phyloP scores from a whole-genome alignment of 1,140 invertebrate genomes.

The Pseudomyrmex sp. region DNA sequence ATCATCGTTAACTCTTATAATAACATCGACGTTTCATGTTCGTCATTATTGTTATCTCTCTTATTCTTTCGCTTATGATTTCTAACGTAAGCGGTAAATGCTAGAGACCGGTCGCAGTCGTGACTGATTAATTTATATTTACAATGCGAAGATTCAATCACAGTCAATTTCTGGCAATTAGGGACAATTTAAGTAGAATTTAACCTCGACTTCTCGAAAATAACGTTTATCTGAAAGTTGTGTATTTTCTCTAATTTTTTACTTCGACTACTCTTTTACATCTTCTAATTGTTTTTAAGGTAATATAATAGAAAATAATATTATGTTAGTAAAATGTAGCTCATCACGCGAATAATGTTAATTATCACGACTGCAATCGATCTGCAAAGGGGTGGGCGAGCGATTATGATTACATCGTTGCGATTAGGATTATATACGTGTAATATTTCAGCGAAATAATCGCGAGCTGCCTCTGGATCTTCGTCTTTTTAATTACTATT shows the following conservation, averaged over 20 bases:
- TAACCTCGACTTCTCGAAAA: neutral
- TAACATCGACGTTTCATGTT: constrained; percentile 20
- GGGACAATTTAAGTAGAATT: neutral
- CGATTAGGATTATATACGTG: constrained; percentile 34
- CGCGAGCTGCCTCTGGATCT: constrained; percentile 1
- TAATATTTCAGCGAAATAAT: constrained; percentile 25
- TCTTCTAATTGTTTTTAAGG: no score
- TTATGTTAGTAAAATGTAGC: neutral
- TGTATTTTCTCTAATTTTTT: no score
- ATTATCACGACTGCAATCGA: constrained; percentile 6
- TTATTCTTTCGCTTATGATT: constrained; percentile 39
- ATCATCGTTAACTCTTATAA: constrained; percentile 23
- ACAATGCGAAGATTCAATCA: constrained; percentile 3
- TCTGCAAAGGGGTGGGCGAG: neutral
- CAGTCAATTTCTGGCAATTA: neutral
- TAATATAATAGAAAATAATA: neutral
- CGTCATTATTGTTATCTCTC: constrained; percentile 54
- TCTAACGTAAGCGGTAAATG: constrained; percentile 27
- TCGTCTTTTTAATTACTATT: constrained; percentile 20
- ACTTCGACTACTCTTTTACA: neutral
- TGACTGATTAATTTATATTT: neutral
- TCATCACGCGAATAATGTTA: neutral
- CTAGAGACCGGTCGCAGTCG: constrained; percentile 26
- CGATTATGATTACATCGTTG: constrained; percentile 40
- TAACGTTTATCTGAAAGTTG: neutral